phyloP scores from a whole-genome alignment of 1,140 invertebrate genomes.

The Panulirus ornatus region DNA sequence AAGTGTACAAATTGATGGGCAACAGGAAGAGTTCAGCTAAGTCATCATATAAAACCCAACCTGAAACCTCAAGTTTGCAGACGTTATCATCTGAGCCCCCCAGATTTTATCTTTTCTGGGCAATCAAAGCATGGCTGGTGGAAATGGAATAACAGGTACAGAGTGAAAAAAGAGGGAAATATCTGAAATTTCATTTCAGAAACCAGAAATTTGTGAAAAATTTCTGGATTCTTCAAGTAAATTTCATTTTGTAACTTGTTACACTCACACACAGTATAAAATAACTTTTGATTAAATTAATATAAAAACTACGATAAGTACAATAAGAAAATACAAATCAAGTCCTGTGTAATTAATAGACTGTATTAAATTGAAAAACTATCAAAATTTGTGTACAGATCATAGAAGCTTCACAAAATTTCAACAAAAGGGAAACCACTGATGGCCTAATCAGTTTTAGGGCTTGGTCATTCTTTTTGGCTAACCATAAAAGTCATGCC shows the following conservation, averaged over 20 bases:
- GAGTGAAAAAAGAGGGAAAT: slow-evolving; percentile 37
- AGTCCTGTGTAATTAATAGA: no score
- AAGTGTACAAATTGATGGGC: neutral
- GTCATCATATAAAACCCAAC: slow-evolving; percentile 35
- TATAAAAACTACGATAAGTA: slow-evolving; percentile 53
- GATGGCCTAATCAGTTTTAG: no score
- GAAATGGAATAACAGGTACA: slow-evolving; percentile 53
- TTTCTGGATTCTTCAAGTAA: neutral
- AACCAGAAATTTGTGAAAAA: neutral
- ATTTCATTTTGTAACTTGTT: slow-evolving; percentile 14
- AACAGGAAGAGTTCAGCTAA: slow-evolving; percentile 40
- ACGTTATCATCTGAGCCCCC: slow-evolving; percentile 46
- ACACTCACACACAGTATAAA: slow-evolving; percentile 17
- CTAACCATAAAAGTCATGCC: no score
- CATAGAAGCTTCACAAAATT: no score
- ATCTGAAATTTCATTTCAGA: neutral
- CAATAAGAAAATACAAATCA: slow-evolving; percentile 51
- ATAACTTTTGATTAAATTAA: slow-evolving; percentile 33
- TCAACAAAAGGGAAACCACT: no score
- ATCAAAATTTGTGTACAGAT: no score
- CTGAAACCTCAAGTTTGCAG: slow-evolving; percentile 17
- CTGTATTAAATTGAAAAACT: no score
- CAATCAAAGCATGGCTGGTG: slow-evolving; percentile 65
- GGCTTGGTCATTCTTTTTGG: no score
- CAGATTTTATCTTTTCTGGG: slow-evolving; percentile 42